Base-by-base conservation (phyloP, 92 coral and sea anemone genomes). In the Virgularia gustaviana region DNA sequence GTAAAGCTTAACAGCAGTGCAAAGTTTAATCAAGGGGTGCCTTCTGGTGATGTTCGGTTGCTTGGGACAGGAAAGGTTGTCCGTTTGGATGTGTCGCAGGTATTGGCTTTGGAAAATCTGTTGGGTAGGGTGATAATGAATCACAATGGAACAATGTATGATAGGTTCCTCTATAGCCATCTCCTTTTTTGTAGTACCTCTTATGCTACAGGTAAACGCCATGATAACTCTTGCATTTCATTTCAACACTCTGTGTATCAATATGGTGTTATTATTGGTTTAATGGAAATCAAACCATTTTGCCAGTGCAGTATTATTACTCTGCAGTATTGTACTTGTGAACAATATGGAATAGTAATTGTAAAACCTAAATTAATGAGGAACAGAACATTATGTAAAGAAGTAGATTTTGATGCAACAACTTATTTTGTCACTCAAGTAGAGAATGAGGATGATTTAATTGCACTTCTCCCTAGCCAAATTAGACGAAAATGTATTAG, bases 401-500 rank as follows among this genome's bases (percentile, higher is more conserved):
- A 47, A 15, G 55, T 25, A 15, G 55, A 47, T 47, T 47, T 47
- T 47, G 22, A 15, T 15, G 55, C 22, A 47, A 47, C 6, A 47
- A 47, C 20, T 47, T 47, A 47, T 39, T 39, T 39, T 39, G 15
- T 39, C 15, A 15, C 15, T 39, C 9, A 39, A 39, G 45, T 39
- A 7, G 55, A 15, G 22, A 25, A 47, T 47, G 55, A 15, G 55
- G 55, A 47, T 47, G 55, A 47, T 47, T 5, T 47, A 15, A 47
- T 47, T 47, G 55, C 55, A 15, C 15, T 47, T 47, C 22, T 47
- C 55, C 55, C 55, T 47, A 25, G 4, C 6, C 55, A 47, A 47
- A 47, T 47, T 47, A 47, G 55, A 25, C 55, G 55, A 25, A 47
- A 47, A 47, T 47, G 55, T 47, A 47, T 47, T 47, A 47, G 55